phyloP scores from a whole-genome alignment of 35 echinoderm and acorn worm genomes.

The Hemicentrotus pulcherrimus region DNA sequence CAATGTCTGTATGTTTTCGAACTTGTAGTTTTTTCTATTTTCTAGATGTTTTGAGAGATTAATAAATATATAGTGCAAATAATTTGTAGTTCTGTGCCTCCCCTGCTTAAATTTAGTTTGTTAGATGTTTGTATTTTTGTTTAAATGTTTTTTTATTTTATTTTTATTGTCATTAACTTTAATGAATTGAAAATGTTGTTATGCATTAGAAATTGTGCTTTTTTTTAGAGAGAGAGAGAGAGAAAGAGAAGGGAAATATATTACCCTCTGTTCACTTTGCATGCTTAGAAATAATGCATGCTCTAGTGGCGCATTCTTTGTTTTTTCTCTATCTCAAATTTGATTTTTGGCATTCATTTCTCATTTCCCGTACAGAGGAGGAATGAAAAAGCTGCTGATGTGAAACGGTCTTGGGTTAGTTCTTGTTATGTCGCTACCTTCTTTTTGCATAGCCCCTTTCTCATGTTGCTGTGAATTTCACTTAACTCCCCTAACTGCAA shows the following conservation, averaged over 20 bases:
- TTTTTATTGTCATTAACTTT: background rate
- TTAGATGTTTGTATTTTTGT: background rate
- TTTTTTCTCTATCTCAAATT: background rate
- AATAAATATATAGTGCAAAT: too few species aligned
- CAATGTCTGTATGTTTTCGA: too few species aligned
- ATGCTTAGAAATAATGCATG: background rate
- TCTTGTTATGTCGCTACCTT: background rate
- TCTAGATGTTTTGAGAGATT: too few species aligned
- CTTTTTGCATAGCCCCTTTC: background rate
- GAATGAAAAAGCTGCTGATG: constrained; percentile 25
- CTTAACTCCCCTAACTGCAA: background rate
- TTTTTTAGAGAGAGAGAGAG: too few species aligned
- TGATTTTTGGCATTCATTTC: background rate
- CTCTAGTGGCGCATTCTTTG: background rate
- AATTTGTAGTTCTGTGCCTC: too few species aligned
- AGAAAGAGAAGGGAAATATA: background rate
- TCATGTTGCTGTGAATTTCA: background rate
- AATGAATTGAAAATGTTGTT: background rate
- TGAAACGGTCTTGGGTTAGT: constrained; percentile 25
- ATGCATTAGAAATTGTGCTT: background rate
- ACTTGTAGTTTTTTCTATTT: too few species aligned
- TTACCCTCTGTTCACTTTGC: background rate
- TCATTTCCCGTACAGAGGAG: background rate
- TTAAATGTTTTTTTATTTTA: background rate
- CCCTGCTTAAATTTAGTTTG: background rate